Conservation (phyloP, 2,797 vertebrate species). For the Schizopygopsis pylzovi region DNA sequence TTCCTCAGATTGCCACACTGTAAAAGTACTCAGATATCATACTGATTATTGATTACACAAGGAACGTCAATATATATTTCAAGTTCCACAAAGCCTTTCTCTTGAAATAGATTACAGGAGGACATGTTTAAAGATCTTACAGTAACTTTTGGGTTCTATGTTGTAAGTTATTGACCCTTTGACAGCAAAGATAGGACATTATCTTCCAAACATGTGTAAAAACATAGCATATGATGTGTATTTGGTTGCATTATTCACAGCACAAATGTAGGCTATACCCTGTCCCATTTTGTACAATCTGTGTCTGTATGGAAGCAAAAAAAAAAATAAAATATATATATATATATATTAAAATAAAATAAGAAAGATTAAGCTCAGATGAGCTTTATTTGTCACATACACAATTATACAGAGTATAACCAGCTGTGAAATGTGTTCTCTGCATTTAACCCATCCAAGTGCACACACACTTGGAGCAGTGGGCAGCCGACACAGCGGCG, state of each 20-base stretch:
- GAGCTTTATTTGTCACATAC: no score
- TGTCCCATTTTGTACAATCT: neutral
- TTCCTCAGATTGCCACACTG: neutral
- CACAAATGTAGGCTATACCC: neutral
- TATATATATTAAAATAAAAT: no score
- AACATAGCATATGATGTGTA: neutral
- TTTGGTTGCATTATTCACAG: neutral
- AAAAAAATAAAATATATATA: no score
- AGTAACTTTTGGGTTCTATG: neutral
- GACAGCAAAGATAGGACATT: neutral
- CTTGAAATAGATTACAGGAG: neutral
- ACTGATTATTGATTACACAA: neutral
- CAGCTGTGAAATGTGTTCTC: no score
- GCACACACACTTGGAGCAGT: no score
- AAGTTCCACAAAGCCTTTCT: neutral
- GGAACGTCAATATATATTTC: neutral
- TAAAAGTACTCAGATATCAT: neutral
- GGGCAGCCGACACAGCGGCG: no score
- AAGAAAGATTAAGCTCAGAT: no score
- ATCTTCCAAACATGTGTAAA: neutral
- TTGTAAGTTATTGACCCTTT: neutral
- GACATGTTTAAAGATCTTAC: neutral
- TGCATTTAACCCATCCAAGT: no score
- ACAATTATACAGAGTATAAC: no score
- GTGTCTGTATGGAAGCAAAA: neutral